phyloP scores from a whole-genome alignment of 2,888 invertebrate species.

The Autographa pulchrina region DNA sequence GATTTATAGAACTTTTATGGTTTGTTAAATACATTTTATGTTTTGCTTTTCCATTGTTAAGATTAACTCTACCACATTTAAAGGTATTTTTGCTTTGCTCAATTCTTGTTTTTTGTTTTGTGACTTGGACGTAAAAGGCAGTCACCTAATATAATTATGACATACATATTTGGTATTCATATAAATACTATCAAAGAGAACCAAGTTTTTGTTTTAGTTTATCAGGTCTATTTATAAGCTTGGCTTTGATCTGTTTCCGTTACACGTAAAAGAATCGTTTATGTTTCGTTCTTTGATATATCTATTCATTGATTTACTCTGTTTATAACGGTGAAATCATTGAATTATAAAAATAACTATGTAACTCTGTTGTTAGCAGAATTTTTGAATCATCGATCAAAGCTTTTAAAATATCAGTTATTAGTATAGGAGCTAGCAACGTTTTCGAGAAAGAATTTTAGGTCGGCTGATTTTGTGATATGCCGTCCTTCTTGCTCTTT shows the following conservation, averaged over 20 bases:
- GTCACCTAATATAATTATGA: no score
- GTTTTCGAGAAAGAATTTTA: no score
- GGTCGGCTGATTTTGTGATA: no score
- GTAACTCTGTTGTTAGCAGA: neutral
- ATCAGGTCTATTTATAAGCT: conserved; percentile 31
- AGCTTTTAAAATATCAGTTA: no score
- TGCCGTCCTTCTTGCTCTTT: no score
- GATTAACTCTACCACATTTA: no score
- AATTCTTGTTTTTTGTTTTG: no score
- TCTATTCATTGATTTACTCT: neutral
- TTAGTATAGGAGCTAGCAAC: no score
- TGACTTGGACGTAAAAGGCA: no score
- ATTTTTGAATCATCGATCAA: no score
- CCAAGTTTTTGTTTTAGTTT: conserved; percentile 22
- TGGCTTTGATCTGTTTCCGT: conserved; percentile 23
- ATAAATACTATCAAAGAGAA: conserved; percentile 25
- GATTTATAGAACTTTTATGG: neutral
- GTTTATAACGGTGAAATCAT: neutral
- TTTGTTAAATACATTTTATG: neutral
- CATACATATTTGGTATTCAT: neutral
- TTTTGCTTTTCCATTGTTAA: no score
- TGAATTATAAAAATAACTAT: neutral
- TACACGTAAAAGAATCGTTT: conserved; percentile 23
- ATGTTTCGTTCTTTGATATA: conserved; percentile 3
- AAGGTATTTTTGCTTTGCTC: no score